Evolutionary conservation across 2,797 vertebrate genomes (phyloP), one percentile per base, ranked within the genome.

Genomic region (Triplophysa bombifrons): DNA sequence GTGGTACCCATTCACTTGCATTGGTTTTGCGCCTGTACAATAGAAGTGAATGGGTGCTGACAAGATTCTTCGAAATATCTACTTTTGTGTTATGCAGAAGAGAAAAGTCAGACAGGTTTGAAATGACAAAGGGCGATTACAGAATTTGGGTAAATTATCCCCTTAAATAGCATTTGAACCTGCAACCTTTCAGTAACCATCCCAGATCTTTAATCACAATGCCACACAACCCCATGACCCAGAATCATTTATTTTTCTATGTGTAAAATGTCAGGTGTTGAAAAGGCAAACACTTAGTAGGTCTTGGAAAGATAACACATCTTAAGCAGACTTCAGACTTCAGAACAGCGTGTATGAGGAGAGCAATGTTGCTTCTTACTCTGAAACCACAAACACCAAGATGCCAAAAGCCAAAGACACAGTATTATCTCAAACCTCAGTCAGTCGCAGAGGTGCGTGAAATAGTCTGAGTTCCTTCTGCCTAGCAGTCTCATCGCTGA

Each of bases 281-380:
- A 46, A 68, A 30, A 72, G 67, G 70, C 73, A 56, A 64, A 74
- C 70, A 58, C 56, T 12, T 10, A 20, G 53, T 20, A 60, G 60
- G 60, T 68, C 58, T 63, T 56, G 61, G 68, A 80, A 83, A 78
- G 55, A 34, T 75, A 60, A 51, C 82, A 77, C 38, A 55, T 83
- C 72, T n/a, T 20, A 56, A 38, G 48, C 70, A 60, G 78, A 19
- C 61, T 76, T 76, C 68, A 34, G 67, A 50, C 72, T 80, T 82
- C 82, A 55, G 66, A 63, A 30, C 55, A 72, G 77, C 67, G 80
- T 82, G 76, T 71, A 13, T 71, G 34, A 64, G 75, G 65, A 69
- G 69, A 84, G 88, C 84, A 76, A 88, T 83, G 85, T 84, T 65
- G 80, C 83, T 74, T 81, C 76, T 84, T 72, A 73, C 55, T 86